These are phyloP conservation scores for Marronus borbonicus DNA, from an alignment of 2,888 invertebrate species.

Conservation along the genomic window DNA sequence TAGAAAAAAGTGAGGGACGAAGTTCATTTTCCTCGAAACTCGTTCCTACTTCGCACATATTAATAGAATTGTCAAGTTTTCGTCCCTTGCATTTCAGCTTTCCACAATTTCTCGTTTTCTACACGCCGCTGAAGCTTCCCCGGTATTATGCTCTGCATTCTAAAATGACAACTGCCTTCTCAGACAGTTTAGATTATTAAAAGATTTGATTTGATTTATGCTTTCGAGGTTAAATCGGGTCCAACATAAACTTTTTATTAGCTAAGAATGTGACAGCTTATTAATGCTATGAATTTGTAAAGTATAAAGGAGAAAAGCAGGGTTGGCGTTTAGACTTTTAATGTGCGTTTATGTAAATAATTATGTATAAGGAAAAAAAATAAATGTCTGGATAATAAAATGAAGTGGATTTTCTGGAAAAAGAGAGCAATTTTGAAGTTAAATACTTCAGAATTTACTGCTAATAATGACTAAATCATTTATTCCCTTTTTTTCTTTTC, in stretches of 20 bases:
- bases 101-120: slow-evolving; percentile 10
- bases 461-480: neutral
- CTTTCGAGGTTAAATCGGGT: slow-evolving; percentile 19
- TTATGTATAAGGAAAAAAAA: neutral
- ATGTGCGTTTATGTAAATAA: slow-evolving; percentile 1
- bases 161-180: slow-evolving; percentile 38
- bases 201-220: slow-evolving; percentile 42
- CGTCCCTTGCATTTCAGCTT: slow-evolving; percentile 15
- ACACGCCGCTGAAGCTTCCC: neutral
- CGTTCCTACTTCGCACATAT: neutral
- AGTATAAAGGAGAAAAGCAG: neutral
- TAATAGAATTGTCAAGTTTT: slow-evolving; percentile 29
- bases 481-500: neutral
- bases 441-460: slow-evolving; percentile 14
- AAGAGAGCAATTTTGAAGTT: neutral
- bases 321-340: neutral
- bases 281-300: slow-evolving; percentile 33
- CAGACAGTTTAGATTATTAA: slow-evolving; percentile 42
- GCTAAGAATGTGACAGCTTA: slow-evolving; percentile 36
- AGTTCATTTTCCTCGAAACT: neutral
- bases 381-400: neutral
- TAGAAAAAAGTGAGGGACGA: neutral
- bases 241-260: slow-evolving; percentile 40
- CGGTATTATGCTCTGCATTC: slow-evolving; percentile 26
- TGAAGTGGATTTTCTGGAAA: neutral